Conservation (phyloP, 2,888 invertebrate genomes). For the Digitonthophagus gazella region DNA sequence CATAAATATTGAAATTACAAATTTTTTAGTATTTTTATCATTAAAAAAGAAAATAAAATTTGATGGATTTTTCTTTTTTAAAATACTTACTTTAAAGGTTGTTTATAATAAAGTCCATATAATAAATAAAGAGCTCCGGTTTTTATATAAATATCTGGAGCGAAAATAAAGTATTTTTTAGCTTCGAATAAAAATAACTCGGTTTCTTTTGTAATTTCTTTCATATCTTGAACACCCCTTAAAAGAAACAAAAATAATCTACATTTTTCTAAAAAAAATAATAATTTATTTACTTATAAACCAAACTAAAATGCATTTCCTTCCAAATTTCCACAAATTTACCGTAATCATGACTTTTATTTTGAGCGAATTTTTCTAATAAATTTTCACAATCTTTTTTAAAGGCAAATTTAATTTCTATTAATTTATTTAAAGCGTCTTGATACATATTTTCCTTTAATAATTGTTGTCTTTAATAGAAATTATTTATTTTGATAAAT, state of each 20-base stretch:
- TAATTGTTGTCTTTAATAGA: too few species aligned
- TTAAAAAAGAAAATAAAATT: not conserved
- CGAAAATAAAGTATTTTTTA: conserved; percentile 15
- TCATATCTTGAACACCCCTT: conserved; percentile 10
- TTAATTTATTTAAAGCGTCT: too few species aligned
- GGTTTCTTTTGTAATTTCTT: conserved; percentile 18
- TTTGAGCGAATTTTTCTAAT: conserved; percentile 7
- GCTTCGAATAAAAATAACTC: conserved; percentile 20
- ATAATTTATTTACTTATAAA: conserved; percentile 19
- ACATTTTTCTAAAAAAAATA: not conserved
- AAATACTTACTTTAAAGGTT: conserved; percentile 40
- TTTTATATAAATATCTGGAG: conserved; percentile 32
- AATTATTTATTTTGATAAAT: too few species aligned
- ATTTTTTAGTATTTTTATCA: not conserved
- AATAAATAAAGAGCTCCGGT: conserved; percentile 43
- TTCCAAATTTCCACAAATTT: conserved; percentile 18
- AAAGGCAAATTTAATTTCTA: conserved; percentile 9
- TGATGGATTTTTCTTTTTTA: not conserved
- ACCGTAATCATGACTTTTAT: not conserved
- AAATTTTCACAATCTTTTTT: conserved; percentile 19
- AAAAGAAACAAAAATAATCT: not conserved
- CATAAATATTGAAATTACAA: too few species aligned
- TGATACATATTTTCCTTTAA: too few species aligned
- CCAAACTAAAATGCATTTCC: conserved; percentile 17
- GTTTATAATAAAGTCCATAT: conserved; percentile 45